Evolutionary conservation across 2,888 invertebrate genomes (phyloP), one percentile per base, ranked within the genome.

Genomic region (Pachymerium ferrugineum): DNA sequence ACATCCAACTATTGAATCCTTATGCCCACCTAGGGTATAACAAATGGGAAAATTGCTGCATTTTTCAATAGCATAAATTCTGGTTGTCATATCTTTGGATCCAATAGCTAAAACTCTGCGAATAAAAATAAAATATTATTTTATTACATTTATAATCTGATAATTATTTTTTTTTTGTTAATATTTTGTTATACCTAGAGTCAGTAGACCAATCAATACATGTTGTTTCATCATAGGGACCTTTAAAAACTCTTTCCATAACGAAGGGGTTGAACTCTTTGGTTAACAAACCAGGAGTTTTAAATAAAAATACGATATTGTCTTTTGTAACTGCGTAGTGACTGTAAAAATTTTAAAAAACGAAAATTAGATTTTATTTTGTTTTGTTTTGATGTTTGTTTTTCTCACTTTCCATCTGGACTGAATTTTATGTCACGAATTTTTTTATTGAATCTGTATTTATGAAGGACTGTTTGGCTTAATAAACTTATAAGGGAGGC

Each of bases 171-270:
- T 16, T 8, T 62, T 62, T 62, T 14, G 19, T 8, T 8, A 62
- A 35, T 35, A 35, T 12, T 3, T 28, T 4, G 3, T 30, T 33
- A n/a, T 70, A 87, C 86, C 88, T 90, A 0, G 97, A 97, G 83
- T 98, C 97, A 22, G 87, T 85, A 0, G 96, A 93, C 99, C 99
- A 99, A 81, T 93, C 91, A 2, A 99, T 80, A 80, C 90, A 93
- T 0, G 91, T 91, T 0, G 93, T 90, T 76, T 91, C 91, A 81
- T 95, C 94, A 75, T 88, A 88, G 0, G 94, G 88, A 69, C 91
- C 92, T 79, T 90, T 88, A 81, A 91, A 94, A 0, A 92, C 90
- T 74, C 90, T 85, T 79, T 91, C 90, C 86, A 97, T 88, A 12
- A 90, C 85, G 82, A 98, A 97, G 0, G 94, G 92, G 82, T 93